Base-by-base conservation (phyloP, 92 coral and sea anemone species). In the Palythoa caribaeorum region DNA sequence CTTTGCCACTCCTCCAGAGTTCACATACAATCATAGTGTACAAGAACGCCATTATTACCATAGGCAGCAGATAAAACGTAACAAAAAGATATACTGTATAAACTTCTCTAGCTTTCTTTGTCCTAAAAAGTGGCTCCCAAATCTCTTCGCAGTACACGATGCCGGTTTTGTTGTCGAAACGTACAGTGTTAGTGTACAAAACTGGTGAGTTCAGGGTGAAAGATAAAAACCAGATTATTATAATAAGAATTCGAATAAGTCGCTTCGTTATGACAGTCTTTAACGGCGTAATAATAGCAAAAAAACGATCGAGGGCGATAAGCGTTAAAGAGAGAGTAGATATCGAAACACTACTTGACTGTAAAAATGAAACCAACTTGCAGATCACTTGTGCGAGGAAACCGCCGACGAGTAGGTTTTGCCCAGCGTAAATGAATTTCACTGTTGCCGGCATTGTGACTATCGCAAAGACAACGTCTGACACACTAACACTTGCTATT, bases 121-220 rank as follows among this genome's bases (percentile, higher is more conserved):
- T 80, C 38, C 40, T 70, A 11, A 80, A 63, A 13, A 80, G 73
- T 15, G 85, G 85, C 40, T 80, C 85, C 85, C 85, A 80, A 38
- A n/a, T 80, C 60, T 80, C 85, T 6, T 53, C 0, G 57, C 85
- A 80, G 38, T 62, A 80, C 39, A 80, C 55, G 3, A 16, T 28
- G 40, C 59, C 57, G 3, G 85, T 80, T 51, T 6, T 80, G 59
- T 47, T 62, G 60, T 80, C 73, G 7, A 9, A 39, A 4, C n/a
- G 37, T 15, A 62, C 85, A 4, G 71, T 63, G 51, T 80, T 63
- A 2, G 85, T 39, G 85, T 80, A 80, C 55, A 80, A 13, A 80
- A 80, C 38, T n/a, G 85, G 85, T 9, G 85, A 80, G 85, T 80
- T 80, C 11, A 80, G 38, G 10, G 63, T 16, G 55, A 80, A 63